These are phyloP conservation scores for Hippoglossus stenolepis DNA, from an alignment of 2,113 vertebrate species.

Conservation along the genomic window DNA sequence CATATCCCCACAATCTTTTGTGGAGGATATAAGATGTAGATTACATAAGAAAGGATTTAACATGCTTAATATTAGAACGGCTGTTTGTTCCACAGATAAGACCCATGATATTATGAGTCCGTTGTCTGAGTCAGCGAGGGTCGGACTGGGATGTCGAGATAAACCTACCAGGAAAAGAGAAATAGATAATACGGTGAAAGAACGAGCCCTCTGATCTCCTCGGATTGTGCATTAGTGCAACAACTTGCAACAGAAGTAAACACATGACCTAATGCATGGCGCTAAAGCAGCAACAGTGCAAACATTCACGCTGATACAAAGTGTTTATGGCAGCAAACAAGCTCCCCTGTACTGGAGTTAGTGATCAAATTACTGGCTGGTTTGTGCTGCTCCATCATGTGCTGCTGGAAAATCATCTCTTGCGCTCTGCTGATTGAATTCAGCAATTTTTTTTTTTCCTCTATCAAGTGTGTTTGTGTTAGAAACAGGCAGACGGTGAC, in stretches of 20 bases:
- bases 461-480: slow-evolving; percentile 18
- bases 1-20: slow-evolving; percentile 31
- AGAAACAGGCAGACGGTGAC: slow-evolving; percentile 26
- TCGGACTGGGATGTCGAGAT: neutral
- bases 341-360: slow-evolving; percentile 36
- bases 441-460: neutral
- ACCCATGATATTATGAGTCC: slow-evolving; percentile 14
- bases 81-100: slow-evolving; percentile 23
- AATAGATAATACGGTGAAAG: slow-evolving; percentile 35
- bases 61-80: slow-evolving; percentile 36
- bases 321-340: slow-evolving; percentile 55
- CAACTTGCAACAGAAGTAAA: slow-evolving; percentile 26
- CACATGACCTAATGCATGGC: slow-evolving; percentile 30
- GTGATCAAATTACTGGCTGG: slow-evolving; percentile 64
- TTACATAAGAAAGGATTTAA: slow-evolving; percentile 65
- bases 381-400: slow-evolving; percentile 33
- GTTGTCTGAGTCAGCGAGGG: slow-evolving; percentile 12
- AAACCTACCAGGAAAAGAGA: slow-evolving; percentile 30
- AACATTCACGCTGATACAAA: slow-evolving; percentile 43
- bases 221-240: slow-evolving; percentile 19
- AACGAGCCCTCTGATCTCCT: slow-evolving; percentile 16
- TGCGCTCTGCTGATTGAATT: neutral
- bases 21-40: slow-evolving; percentile 33
- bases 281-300: slow-evolving; percentile 44
- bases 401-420: slow-evolving; percentile 39